Evolutionary conservation across 2,113 vertebrate species (phyloP).

Genomic region (Corydoras maculifer): DNA sequence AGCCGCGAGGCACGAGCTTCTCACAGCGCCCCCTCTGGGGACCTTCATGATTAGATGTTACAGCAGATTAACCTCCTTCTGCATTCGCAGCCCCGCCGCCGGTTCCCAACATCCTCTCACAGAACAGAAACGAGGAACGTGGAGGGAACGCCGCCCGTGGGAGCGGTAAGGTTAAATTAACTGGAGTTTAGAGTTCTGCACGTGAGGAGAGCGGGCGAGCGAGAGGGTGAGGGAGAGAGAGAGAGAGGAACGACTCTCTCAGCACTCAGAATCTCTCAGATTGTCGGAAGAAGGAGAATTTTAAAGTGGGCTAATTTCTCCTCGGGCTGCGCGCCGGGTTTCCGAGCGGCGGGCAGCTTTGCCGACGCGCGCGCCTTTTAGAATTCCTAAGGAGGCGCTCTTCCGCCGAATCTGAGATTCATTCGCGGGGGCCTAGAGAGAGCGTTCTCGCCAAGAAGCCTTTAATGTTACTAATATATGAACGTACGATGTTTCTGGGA

Average conservation of each 20-base stretch:
- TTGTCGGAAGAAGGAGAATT: conserved; percentile 42
- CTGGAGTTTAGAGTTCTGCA: conserved; percentile 23
- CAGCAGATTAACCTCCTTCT: conserved; percentile 37
- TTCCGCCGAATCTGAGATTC: conserved; percentile 23
- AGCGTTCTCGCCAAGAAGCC: neutral
- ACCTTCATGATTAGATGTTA: conserved; percentile 31
- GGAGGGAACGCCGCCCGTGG: conserved; percentile 15
- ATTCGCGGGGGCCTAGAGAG: neutral
- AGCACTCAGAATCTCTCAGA: conserved; percentile 35
- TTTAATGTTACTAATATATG: neutral
- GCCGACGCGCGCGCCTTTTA: conserved; percentile 22
- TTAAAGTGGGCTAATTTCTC: conserved; percentile 35
- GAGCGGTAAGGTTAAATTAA: conserved; percentile 38
- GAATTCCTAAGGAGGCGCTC: conserved; percentile 5
- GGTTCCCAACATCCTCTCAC: conserved; percentile 21
- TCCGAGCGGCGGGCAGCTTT: conserved; percentile 1
- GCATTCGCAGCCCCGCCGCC: conserved; percentile 21
- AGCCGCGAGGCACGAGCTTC: conserved; percentile 29
- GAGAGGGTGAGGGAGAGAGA: conserved; percentile 12
- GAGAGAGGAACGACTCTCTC: conserved; percentile 21
- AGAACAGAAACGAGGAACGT: conserved; percentile 4
- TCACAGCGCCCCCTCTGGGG: conserved; percentile 10
- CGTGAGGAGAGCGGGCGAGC: neutral
- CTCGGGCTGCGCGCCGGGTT: neutral
- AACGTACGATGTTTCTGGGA: neutral